Evolutionary conservation across 2,797 vertebrate genomes (phyloP), one percentile per base, ranked within the genome.

Genomic region (Bovichtus diacanthus): DNA sequence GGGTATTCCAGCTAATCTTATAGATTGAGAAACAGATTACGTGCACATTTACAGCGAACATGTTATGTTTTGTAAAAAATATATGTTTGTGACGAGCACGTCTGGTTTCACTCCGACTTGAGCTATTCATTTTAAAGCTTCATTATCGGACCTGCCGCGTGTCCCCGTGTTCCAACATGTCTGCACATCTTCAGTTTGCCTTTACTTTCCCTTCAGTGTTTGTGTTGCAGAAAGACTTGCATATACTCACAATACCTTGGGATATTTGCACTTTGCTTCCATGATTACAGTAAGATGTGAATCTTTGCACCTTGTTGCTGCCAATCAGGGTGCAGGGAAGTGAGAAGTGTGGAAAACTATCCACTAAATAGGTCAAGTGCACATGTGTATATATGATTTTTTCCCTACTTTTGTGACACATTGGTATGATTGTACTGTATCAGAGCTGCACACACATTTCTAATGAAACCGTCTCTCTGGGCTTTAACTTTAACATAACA

Each of bases 41-140:
- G 38, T 3, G 11, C 36, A 3, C 36, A 6, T 11, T 60, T 2
- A n/a, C 29, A 49, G 55, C 29, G 16, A 31, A 36, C 29, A 11
- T 39, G 53, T 34, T 3, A 46, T n/a, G 18, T 31, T 73, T n/a
- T 63, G 16, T 12, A 34, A 9, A 13, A 41, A 49, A 29, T 59
- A 58, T 2, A 34, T 43, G 25, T 56, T 54, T 55, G 27, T 58
- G 54, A 46, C 25, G 6, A 38, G 61, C 43, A 73, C 78, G 78
- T 81, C 78, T 81, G 78, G 60, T 78, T 88, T 72, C 15, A 69
- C 71, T 84, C 31, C 13, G 58, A 56, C 53, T 43, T 36, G 21
- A 61, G 64, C 65, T 61, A 19, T 72, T 38, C 18, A 46, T 38
- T 80, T 72, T 44, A 65, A 29, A n/a, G 58, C 69, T 72, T 78